phyloP scores from a whole-genome alignment of 2,113 vertebrate genomes.

The Leptocoma aspasia region DNA sequence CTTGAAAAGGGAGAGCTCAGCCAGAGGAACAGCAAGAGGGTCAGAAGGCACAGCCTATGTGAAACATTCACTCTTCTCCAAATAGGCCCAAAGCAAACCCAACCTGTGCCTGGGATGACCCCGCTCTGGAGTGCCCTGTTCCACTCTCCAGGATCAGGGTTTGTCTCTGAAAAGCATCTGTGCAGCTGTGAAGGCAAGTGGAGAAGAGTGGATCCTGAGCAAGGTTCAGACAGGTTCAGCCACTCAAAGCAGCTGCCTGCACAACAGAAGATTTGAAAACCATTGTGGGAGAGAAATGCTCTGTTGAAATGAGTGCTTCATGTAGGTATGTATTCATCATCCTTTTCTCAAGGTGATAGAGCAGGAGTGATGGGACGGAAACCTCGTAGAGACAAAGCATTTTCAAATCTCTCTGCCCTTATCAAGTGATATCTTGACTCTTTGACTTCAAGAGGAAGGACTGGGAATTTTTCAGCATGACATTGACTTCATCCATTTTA shows the following conservation, averaged over 20 bases:
- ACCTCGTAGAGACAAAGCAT: rapidly evolving
- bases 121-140: neutral
- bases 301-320: neutral
- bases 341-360: neutral
- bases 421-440: neutral
- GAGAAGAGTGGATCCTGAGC: neutral
- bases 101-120: neutral
- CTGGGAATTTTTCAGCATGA: neutral
- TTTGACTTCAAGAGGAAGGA: neutral
- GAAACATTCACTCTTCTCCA: neutral
- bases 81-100: neutral
- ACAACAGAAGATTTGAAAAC: neutral
- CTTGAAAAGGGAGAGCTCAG: neutral
- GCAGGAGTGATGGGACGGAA: neutral
- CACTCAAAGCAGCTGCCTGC: neutral
- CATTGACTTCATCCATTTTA: neutral
- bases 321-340: neutral
- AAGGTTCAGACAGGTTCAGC: neutral
- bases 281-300: neutral
- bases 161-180: neutral
- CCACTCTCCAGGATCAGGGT: neutral
- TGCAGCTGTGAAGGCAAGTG: neutral
- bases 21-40: neutral
- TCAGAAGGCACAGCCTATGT: neutral
- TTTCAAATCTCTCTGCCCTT: neutral